Conservation (phyloP, 37 sponge, comb jelly and placozoan species). For the Bolinopsis microptera region DNA sequence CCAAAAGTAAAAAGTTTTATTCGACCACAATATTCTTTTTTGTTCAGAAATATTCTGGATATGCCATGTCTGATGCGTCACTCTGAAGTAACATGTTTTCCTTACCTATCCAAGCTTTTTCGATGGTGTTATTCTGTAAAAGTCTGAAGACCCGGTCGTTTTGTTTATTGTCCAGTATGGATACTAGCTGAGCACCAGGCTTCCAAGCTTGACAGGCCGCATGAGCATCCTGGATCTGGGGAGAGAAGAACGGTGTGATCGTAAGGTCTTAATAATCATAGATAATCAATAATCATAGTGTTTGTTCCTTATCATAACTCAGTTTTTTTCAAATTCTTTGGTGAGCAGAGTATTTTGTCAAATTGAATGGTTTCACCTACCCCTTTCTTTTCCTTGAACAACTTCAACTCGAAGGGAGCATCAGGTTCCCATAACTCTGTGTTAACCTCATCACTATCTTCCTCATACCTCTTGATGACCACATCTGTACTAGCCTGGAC, state of each 20-base stretch:
- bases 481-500: slow-evolving; percentile 50
- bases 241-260: too few relatives aligned
- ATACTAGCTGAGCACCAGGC: neutral
- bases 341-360: too few relatives aligned
- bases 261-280: too few relatives aligned
- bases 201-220: neutral
- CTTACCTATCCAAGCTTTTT: slow-evolving; percentile 50
- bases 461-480: slow-evolving; percentile 3
- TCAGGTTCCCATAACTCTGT: neutral
- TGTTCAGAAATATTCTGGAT: too few relatives aligned
- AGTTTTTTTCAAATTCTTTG: too few relatives aligned
- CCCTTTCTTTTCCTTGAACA: neutral
- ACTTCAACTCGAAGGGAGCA: slow-evolving; percentile 6
- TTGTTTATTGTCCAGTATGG: slow-evolving; percentile 17
- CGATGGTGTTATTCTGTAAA: slow-evolving; percentile 28
- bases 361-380: too few relatives aligned
- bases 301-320: too few relatives aligned
- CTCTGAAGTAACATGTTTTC: too few relatives aligned
- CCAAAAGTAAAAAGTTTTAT: too few relatives aligned
- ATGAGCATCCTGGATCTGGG: neutral
- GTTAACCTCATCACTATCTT: neutral
- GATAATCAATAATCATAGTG: too few relatives aligned
- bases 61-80: too few relatives aligned
- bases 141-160: slow-evolving; percentile 30
- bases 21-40: too few relatives aligned